phyloP scores from a whole-genome alignment of 2,113 vertebrate genomes.

The Orthonyx spaldingii region DNA sequence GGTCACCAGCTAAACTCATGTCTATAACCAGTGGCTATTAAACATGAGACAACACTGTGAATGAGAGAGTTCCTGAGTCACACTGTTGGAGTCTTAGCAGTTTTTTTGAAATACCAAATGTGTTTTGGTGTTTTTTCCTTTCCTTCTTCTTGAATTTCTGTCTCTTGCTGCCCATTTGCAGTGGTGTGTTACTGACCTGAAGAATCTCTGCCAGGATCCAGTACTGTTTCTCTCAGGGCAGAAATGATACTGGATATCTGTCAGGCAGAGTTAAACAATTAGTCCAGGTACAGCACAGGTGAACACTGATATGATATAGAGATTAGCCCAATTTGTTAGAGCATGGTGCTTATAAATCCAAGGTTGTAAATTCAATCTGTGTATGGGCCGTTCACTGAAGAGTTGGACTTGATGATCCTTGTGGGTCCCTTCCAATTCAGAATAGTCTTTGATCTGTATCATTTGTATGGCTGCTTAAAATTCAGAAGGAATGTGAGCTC shows the following conservation, averaged over 20 bases:
- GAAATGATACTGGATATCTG: not conserved
- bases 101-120: not conserved
- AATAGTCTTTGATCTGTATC: not conserved
- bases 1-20: not conserved
- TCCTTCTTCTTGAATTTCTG: not conserved
- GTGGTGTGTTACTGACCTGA: not conserved
- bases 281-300: not conserved
- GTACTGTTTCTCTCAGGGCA: not conserved
- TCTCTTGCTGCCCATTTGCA: not conserved
- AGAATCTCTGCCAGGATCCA: not conserved
- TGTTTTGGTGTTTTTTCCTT: not conserved
- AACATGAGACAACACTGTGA: not conserved
- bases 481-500: not conserved
- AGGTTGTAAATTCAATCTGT: not conserved
- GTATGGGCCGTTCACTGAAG: not conserved
- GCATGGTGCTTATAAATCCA: not conserved
- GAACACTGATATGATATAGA: not conserved
- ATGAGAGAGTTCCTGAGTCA: not conserved
- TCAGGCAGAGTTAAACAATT: not conserved
- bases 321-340: not conserved
- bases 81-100: not conserved
- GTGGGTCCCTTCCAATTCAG: not conserved
- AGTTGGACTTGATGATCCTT: not conserved
- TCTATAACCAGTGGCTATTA: not conserved
- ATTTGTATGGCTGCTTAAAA: not conserved